phyloP scores from a whole-genome alignment of 2,888 invertebrate species.

The Gnatocerus cornutus region DNA sequence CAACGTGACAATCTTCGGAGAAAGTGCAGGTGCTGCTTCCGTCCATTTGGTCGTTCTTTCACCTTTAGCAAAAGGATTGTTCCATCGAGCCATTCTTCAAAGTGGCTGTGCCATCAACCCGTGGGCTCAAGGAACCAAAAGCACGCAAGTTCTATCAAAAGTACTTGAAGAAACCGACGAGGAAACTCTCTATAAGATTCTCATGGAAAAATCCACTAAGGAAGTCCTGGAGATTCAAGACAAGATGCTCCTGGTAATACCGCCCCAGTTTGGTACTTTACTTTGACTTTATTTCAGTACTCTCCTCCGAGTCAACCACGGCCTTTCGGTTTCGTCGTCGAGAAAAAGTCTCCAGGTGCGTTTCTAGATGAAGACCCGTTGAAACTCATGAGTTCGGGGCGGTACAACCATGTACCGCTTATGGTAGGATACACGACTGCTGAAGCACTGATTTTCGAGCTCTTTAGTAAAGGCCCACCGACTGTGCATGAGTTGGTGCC shows the following conservation, averaged over 20 bases:
- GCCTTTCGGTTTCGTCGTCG: conserved; percentile 53
- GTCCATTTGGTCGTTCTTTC: conserved; percentile 72
- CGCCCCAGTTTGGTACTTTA: too few relatives aligned
- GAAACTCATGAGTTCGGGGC: conserved; percentile 55
- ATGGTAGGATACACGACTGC: conserved; percentile 59
- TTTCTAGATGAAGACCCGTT: conserved; percentile 58
- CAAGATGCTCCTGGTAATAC: conserved; percentile 15
- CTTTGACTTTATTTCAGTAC: neutral
- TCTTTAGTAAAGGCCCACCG: conserved; percentile 27
- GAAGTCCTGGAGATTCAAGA: conserved; percentile 42
- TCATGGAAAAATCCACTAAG: conserved; percentile 43
- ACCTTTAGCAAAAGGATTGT: conserved; percentile 68
- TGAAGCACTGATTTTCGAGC: conserved; percentile 59
- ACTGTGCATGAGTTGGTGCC: neutral
- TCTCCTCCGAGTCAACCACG: conserved; percentile 11
- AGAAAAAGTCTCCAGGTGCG: conserved; percentile 50
- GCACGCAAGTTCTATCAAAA: neutral
- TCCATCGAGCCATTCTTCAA: conserved; percentile 62
- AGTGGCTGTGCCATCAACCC: conserved; percentile 58
- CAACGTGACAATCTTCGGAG: conserved; percentile 74
- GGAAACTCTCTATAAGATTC: conserved; percentile 7
- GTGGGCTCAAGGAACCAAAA: conserved; percentile 52
- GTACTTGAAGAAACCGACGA: conserved; percentile 14
- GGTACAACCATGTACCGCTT: conserved; percentile 59
- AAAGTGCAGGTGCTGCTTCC: conserved; percentile 73